Evolutionary conservation across 92 coral and sea anemone species (phyloP).

Genomic region (Pocillopora meandrina): DNA sequence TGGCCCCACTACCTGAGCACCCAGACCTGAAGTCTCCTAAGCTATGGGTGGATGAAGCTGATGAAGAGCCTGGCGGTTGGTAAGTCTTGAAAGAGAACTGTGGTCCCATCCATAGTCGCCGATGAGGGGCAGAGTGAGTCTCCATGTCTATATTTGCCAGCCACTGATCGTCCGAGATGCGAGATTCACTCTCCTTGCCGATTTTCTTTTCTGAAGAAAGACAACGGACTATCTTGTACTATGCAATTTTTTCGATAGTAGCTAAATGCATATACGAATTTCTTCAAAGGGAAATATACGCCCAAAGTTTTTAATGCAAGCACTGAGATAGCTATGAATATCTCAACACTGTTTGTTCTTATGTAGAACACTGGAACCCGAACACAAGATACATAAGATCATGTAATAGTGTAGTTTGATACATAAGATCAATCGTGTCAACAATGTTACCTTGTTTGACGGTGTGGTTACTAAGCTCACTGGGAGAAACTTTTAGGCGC

Average conservation of each 20-base stretch:
- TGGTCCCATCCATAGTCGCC: conserved; percentile 99
- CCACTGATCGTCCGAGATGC: conserved; percentile 82
- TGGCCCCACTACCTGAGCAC: conserved; percentile 79
- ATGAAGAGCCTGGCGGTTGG: conserved; percentile 95
- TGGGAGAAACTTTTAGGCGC: conserved; percentile 20
- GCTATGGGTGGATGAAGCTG: conserved; percentile 73
- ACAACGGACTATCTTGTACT: not conserved
- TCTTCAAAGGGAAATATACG: too few species aligned
- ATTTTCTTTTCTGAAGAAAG: conserved; percentile 28
- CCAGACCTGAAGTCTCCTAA: conserved; percentile 67
- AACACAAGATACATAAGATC: too few species aligned
- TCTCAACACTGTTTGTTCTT: too few species aligned
- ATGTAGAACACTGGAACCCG: too few species aligned
- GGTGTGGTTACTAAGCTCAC: not conserved
- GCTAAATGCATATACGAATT: too few species aligned
- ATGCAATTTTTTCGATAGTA: too few species aligned
- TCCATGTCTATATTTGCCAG: conserved; percentile 98
- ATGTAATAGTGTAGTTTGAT: too few species aligned
- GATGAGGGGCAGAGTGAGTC: conserved; percentile 95
- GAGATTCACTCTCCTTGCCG: conserved; percentile 16
- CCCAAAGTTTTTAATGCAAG: too few species aligned
- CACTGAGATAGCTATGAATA: too few species aligned
- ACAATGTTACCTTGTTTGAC: conserved; percentile 24
- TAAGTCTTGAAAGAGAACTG: conserved; percentile 98
- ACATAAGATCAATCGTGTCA: too few species aligned